These are phyloP conservation scores for Herminia tarsipennalis DNA, from an alignment of 2,888 invertebrate species.

Conservation along the genomic window DNA sequence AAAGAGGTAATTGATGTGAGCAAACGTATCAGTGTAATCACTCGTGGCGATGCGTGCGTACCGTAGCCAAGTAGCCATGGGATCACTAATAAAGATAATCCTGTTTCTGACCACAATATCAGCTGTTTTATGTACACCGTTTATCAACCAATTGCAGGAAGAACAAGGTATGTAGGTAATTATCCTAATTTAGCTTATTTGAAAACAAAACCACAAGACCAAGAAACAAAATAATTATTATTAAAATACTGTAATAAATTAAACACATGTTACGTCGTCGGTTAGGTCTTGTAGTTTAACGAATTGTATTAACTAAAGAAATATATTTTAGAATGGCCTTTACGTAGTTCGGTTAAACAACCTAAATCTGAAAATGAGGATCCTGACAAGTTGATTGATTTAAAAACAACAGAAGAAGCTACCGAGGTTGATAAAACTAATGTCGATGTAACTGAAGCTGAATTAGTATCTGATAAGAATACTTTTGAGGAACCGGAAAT, in stretches of 20 bases:
- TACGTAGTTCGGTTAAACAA: conserved; percentile 68
- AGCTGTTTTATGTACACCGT: conserved; percentile 61
- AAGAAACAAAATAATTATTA: too few relatives aligned
- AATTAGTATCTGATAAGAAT: conserved; percentile 38
- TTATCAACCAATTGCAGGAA: conserved; percentile 68
- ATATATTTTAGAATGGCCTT: conserved; percentile 68
- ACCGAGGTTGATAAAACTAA: conserved; percentile 21
- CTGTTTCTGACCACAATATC: conserved; percentile 59
- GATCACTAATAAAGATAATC: conserved; percentile 63
- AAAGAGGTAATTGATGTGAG: conserved; percentile 62
- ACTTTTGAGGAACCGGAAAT: too few relatives aligned
- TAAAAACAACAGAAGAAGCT: conserved; percentile 25
- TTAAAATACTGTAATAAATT: too few relatives aligned
- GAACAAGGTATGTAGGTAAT: conserved; percentile 76
- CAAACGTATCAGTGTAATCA: conserved; percentile 62
- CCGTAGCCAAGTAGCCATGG: conserved; percentile 74
- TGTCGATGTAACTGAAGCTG: too few relatives aligned
- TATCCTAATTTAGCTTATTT: too few relatives aligned
- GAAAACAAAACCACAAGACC: too few relatives aligned
- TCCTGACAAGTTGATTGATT: conserved; percentile 33
- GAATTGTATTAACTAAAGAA: conserved; percentile 14
- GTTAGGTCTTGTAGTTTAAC: too few relatives aligned
- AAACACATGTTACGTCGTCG: too few relatives aligned
- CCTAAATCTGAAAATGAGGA: conserved; percentile 49
- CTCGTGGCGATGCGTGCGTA: conserved; percentile 48